These are phyloP conservation scores for Cotesia congregata DNA, from an alignment of 2,888 invertebrate species.

Conservation along the genomic window DNA sequence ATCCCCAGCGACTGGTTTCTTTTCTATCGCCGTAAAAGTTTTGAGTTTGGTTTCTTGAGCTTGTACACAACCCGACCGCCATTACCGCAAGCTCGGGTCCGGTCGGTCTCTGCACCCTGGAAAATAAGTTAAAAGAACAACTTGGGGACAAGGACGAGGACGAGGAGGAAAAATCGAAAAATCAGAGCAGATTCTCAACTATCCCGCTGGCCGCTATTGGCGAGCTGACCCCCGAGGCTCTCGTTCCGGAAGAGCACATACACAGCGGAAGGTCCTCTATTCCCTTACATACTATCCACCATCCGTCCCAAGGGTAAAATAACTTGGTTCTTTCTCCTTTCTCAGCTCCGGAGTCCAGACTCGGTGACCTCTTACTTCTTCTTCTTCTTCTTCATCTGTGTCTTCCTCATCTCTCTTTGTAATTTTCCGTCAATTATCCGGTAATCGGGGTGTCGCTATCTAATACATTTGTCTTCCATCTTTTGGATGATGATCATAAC, in stretches of 20 bases:
- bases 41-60: background rate
- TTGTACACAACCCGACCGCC: background rate
- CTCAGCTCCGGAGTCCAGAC: background rate
- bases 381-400: constrained; percentile 4
- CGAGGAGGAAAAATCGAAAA: constrained; percentile 14
- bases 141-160: constrained; percentile 18
- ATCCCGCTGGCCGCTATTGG: constrained; percentile 13
- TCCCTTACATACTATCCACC: constrained; percentile 1
- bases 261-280: constrained; percentile 20
- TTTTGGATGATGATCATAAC: background rate
- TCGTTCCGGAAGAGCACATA: constrained; percentile 22
- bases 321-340: constrained; percentile 44
- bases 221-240: constrained; percentile 39
- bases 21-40: background rate
- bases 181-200: constrained; percentile 40
- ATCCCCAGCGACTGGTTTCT: background rate
- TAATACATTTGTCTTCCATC: constrained; percentile 7
- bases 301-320: constrained; percentile 49
- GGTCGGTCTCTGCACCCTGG: background rate
- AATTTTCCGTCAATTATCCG: background rate
- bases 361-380: constrained; percentile 29
- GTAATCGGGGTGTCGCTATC: constrained; percentile 13
- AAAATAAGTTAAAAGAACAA: constrained; percentile 15
- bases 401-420: background rate
- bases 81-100: background rate